phyloP scores from a whole-genome alignment of 2,797 vertebrate species.

The Clarias fuscus region DNA sequence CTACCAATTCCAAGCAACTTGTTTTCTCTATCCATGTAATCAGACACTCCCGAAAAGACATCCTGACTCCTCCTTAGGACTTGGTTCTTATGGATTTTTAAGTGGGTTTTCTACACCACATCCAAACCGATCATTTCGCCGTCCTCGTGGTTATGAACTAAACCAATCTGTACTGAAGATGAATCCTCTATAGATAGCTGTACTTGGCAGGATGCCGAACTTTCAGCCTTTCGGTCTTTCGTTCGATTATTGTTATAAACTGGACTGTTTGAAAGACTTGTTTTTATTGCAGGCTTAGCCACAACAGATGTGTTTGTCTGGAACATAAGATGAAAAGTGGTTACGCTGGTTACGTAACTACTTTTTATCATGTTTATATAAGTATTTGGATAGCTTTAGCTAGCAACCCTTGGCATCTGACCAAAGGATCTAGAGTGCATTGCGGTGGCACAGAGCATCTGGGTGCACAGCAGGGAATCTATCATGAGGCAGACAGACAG shows the following conservation, averaged over 20 bases:
- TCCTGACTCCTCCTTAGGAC: slow-evolving; percentile 9
- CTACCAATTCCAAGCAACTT: slow-evolving; percentile 2
- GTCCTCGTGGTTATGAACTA: neutral
- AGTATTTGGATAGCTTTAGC: neutral
- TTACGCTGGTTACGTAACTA: neutral
- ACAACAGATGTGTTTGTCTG: neutral
- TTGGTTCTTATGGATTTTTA: slow-evolving; percentile 17
- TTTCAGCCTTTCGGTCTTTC: neutral
- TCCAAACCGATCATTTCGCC: slow-evolving; percentile 4
- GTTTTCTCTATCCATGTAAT: slow-evolving; percentile 26
- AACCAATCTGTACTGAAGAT: neutral
- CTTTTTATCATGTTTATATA: neutral
- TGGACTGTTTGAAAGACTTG: slow-evolving; percentile 3
- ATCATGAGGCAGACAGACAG: slow-evolving; percentile 24
- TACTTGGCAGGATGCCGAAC: slow-evolving; percentile 4
- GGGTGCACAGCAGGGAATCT: neutral
- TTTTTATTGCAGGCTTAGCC: slow-evolving; percentile 16
- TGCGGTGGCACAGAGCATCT: neutral
- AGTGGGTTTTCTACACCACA: slow-evolving; percentile 14
- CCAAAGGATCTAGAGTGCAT: neutral
- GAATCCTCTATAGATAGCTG: slow-evolving; percentile 6
- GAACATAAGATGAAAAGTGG: neutral
- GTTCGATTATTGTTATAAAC: slow-evolving; percentile 27
- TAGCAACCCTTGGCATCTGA: neutral
- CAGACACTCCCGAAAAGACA: slow-evolving; percentile 27